Evolutionary conservation across 2,113 vertebrate genomes (phyloP), one percentile per base, ranked within the genome.

Genomic region (Rhombomys opimus): DNA sequence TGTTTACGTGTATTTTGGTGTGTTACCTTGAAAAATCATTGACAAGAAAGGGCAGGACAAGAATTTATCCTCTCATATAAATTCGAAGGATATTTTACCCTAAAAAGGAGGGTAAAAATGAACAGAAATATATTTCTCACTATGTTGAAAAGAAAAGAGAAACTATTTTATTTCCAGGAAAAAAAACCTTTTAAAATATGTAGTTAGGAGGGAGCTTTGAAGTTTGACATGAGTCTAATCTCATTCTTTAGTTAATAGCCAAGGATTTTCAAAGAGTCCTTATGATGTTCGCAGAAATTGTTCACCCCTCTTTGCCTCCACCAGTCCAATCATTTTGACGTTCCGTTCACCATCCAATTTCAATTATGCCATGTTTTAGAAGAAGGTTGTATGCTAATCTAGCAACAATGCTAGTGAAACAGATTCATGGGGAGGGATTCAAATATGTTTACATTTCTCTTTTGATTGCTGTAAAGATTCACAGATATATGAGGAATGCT

Each of bases 1-100:
- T 94, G 92, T 97, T 98, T 98, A 46, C 46, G 4, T 96, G 46
- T 86, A 96, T 98, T 98, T 98, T 97, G 96, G 52, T 98, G 98
- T 98, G 97, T 97, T 98, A 94, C 95, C 70, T 97, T 97, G 89
- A 86, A 98, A 96, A 97, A 96, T 32, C 89, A 97, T 89, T 90
- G 88, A 92, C 41, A 93, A 94, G 46, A 91, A 96, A 98, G 95
- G 76, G 67, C 89, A 96, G 32, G 6, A 78, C 50, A 97, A 85
- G 35, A 46, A 96, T 85, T 95, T 20, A 75, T 78, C 35, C 38
- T 96, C 72, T 93, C 95, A 54, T 7, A 81, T 93, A 61, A 77
- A 95, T 96, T 80, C 61, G 93, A 81, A 91, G 57, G 35, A 95
- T 95, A 87, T 80, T 90, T 80, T 75, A 93, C 81, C 52, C 57